A percentile compares a stretch with the other conserved stretches of the same genome.
These are phyloP conservation scores for Helogale parvula DNA, from an alignment of 2,113 vertebrate genomes.

Conservation along the genomic window DNA sequence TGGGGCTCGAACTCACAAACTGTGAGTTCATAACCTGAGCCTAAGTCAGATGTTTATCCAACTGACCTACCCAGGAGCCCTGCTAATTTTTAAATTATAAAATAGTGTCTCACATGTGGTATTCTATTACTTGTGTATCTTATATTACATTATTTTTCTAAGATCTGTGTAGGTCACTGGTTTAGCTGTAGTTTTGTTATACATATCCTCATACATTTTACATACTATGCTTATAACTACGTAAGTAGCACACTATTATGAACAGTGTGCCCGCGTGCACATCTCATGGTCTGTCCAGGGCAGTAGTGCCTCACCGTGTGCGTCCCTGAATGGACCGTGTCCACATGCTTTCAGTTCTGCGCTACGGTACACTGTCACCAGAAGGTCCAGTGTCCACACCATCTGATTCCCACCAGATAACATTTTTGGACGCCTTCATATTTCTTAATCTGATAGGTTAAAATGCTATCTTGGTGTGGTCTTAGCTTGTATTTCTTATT, in stretches of 20 bases:
- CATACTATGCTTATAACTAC: too few relatives aligned
- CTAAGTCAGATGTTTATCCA: too few relatives aligned
- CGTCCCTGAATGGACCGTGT: neutral
- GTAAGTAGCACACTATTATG: too few relatives aligned
- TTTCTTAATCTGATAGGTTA: neutral
- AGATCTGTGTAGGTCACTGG: neutral
- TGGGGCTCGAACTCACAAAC: too few relatives aligned
- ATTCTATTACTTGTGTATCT: neutral
- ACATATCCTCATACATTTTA: too few relatives aligned
- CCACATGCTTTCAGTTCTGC: neutral
- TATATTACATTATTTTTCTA: neutral
- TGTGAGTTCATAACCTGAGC: too few relatives aligned
- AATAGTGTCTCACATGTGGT: neutral
- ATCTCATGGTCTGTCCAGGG: neutral
- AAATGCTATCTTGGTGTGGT: neutral
- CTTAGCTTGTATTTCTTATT: neutral
- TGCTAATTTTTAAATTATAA: neutral
- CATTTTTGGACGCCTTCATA: neutral
- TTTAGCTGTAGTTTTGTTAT: neutral
- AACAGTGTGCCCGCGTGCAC: neutral
- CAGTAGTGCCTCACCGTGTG: neutral
- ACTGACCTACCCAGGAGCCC: too few relatives aligned
- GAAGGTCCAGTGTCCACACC: neutral
- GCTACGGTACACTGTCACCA: neutral
- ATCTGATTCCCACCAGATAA: neutral